These are phyloP conservation scores for Geococcyx californianus DNA, from an alignment of 2,113 vertebrate genomes.

Conservation along the genomic window DNA sequence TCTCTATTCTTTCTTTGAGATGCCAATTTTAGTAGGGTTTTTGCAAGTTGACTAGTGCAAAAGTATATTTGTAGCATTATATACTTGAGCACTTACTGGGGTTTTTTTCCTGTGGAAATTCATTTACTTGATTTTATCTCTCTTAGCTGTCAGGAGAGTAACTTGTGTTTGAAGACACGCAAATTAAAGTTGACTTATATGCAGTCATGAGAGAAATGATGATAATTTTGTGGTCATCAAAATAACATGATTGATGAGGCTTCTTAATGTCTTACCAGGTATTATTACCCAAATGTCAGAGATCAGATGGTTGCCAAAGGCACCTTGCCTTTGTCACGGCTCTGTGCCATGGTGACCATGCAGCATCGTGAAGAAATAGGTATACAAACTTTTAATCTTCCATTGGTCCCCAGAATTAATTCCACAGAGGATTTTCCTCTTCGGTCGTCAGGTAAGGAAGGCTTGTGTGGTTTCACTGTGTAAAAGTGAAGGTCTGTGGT, in stretches of 20 bases:
- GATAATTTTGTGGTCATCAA: not conserved
- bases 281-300: slow-evolving; percentile 96
- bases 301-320: slow-evolving; percentile 93
- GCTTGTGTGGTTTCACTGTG: not conserved
- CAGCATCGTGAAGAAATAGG: slow-evolving; percentile 80
- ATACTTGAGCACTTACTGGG: not conserved
- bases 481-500: not conserved
- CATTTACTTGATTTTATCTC: not conserved
- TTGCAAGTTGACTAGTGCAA: not conserved
- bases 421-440: slow-evolving; percentile 58
- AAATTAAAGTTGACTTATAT: not conserved
- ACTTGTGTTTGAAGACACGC: not conserved
- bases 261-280: slow-evolving; percentile 75
- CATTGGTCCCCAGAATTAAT: slow-evolving; percentile 79
- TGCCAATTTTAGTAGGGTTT: not conserved
- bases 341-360: slow-evolving; percentile 92
- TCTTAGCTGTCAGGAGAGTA: not conserved
- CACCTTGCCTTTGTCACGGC: slow-evolving; percentile 87
- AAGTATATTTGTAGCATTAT: not conserved
- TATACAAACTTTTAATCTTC: slow-evolving; percentile 86
- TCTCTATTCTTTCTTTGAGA: not conserved
- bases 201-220: not conserved
- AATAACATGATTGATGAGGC: not conserved
- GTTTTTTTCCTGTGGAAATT: not conserved
- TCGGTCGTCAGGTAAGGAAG: slow-evolving; percentile 80